These are phyloP conservation scores for Holacanthus passer DNA, from an alignment of 2,113 vertebrate genomes.

Conservation along the genomic window DNA sequence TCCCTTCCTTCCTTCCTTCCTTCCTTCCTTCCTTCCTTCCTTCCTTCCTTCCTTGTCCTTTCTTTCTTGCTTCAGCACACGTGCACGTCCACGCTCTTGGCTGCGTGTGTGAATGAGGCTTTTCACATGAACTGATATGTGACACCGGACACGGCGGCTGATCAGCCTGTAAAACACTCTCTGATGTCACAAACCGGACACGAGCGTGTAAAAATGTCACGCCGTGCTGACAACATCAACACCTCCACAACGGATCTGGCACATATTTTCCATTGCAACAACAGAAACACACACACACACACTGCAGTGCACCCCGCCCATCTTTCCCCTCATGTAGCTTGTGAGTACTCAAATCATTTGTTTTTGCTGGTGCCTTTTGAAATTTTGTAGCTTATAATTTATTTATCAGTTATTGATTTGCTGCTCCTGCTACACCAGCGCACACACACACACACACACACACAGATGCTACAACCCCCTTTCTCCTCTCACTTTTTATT, in stretches of 20 bases:
- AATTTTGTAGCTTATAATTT: constrained; percentile 73
- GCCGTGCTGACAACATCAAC: constrained; percentile 48
- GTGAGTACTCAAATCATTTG: constrained; percentile 48
- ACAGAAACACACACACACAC: constrained; percentile 32
- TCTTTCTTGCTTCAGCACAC: neutral
- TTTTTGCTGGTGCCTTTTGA: constrained; percentile 66
- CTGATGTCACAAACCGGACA: constrained; percentile 58
- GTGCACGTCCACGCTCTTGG: neutral
- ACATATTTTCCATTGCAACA: constrained; percentile 55
- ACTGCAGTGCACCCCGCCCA: neutral
- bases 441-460: constrained; percentile 24
- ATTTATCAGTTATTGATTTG: constrained; percentile 77
- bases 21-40: neutral
- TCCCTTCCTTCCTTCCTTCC: no score
- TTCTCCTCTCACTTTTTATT: constrained; percentile 8
- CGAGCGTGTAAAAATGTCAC: constrained; percentile 34
- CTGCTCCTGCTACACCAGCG: constrained; percentile 24
- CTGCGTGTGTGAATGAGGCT: constrained; percentile 26
- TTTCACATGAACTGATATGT: constrained; percentile 38
- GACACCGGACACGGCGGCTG: constrained; percentile 47
- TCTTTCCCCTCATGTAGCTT: constrained; percentile 2
- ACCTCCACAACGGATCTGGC: constrained; percentile 39
- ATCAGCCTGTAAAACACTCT: constrained; percentile 39
- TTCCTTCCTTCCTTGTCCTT: neutral
- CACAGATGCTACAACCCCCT: neutral